Base-by-base conservation (phyloP, 2,888 invertebrate genomes). In the Exocentrus adspersus region DNA sequence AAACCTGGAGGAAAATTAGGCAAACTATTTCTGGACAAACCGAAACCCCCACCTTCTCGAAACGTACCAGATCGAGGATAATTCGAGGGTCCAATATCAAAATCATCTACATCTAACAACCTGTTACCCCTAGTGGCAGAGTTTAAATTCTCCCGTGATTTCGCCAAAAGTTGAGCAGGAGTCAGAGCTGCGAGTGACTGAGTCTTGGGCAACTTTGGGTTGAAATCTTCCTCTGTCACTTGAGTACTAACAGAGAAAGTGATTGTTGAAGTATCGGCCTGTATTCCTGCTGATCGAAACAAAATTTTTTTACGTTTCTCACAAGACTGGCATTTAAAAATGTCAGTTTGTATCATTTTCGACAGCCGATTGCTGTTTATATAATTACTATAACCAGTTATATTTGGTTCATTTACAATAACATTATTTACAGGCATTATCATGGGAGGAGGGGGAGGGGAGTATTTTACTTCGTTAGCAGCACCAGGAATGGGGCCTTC, bases 131-230 rank as follows among this genome's bases (percentile, higher is more conserved):
- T 21, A n/a, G 24, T 21, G 6, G 21, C 19, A n/a, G 20, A n/a
- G 21, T 54, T 42, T 0, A 54, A 24, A n/a, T 32, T 56, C 5
- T 48, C 50, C 16, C 54, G 46, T 14, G 68, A 62, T 21, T 75
- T 77, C 0, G 75, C 80, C 32, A 82, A 69, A 2, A 83, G 68
- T 68, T 82, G 82, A 9, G 83, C 83, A 0, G 83, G 81, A 2
- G 83, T 83, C 14, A 82, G 59, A 19, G 78, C 75, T 9, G 82
- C 81, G 50, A 83, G 67, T 0, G 82, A 82, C 14, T 81, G 79
- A 59, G 73, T 80, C 51, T 74, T 78, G 2, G 77, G 72, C 6
- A 75, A 70, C 41, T 74, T 76, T 7, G 62, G 42, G 42, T 64
- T 65, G 50, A 80, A 74, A 67, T 81, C 81, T 17, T 79, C 78